Conservation (phyloP, 2,113 vertebrate species). For the Myodes glareolus region DNA sequence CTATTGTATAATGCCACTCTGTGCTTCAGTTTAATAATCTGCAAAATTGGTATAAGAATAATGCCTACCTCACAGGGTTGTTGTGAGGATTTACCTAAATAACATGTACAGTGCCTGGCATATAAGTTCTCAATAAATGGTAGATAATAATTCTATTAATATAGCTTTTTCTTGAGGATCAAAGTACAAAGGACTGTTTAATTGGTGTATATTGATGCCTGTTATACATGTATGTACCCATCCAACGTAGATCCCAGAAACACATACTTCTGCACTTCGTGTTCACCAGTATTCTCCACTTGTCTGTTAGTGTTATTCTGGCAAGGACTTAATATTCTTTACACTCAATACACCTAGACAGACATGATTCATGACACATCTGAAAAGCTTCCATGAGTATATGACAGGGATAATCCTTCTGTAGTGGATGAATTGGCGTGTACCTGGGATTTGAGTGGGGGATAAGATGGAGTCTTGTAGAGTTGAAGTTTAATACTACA, state of each 20-base stretch:
- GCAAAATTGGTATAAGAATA: slow-evolving; percentile 60
- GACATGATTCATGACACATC: not conserved
- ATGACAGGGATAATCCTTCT: not conserved
- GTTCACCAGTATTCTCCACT: not conserved
- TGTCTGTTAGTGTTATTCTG: not conserved
- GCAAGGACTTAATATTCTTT: not conserved
- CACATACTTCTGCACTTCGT: not conserved
- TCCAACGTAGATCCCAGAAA: slow-evolving; percentile 37
- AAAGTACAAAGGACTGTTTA: slow-evolving; percentile 51
- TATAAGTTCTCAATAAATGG: slow-evolving; percentile 77
- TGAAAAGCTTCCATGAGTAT: slow-evolving; percentile 43
- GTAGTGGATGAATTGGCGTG: not conserved
- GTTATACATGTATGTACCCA: not conserved
- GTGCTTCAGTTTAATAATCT: slow-evolving; percentile 57
- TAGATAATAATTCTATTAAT: slow-evolving; percentile 70
- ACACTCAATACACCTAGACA: not conserved
- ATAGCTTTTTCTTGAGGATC: slow-evolving; percentile 72
- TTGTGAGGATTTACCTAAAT: slow-evolving; percentile 75
- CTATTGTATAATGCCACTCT: slow-evolving; percentile 48
- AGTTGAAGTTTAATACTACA: not conserved
- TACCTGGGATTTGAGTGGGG: not conserved
- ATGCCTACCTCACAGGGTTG: slow-evolving; percentile 80
- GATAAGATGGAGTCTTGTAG: not conserved
- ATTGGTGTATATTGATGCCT: slow-evolving; percentile 42
- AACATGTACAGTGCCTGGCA: slow-evolving; percentile 75